These are phyloP conservation scores for Cremastinae sp. DNA, from an alignment of 2,888 invertebrate species.

Conservation along the genomic window DNA sequence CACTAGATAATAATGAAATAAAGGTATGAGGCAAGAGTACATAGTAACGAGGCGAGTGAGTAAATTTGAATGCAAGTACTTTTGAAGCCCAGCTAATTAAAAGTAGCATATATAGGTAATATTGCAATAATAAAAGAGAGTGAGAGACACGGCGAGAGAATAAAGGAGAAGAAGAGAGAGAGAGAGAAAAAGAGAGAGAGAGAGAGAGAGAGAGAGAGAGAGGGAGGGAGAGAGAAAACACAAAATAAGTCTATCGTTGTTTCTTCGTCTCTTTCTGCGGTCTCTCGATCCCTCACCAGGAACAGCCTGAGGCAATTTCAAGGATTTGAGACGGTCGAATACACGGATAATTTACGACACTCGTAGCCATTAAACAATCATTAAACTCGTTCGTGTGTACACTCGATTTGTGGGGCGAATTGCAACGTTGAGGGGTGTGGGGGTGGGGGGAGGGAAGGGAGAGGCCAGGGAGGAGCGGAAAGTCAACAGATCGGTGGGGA, in stretches of 20 bases:
- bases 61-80: no score
- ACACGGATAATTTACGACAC: conserved; percentile 80
- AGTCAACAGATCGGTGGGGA: conserved; percentile 11
- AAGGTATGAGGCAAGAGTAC: no score
- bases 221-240: conserved; percentile 51
- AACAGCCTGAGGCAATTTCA: conserved; percentile 77
- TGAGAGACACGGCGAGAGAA: no score
- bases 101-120: no score
- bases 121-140: no score
- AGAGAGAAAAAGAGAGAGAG: conserved; percentile 51
- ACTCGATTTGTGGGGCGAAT: conserved; percentile 49
- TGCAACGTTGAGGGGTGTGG: conserved; percentile 36
- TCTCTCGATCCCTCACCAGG: conserved; percentile 54
- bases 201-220: no score
- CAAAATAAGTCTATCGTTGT: no score
- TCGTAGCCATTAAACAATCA: conserved; percentile 80
- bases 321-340: conserved; percentile 79
- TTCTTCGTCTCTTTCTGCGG: conserved; percentile 35
- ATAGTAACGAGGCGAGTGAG: no score
- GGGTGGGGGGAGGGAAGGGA: conserved; percentile 40
- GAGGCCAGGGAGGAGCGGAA: conserved; percentile 29
- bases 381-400: conserved; percentile 78
- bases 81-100: no score
- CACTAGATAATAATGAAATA: no score
- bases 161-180: no score